Evolutionary conservation across 2,113 vertebrate genomes (phyloP).

Genomic region (Calypte anna): DNA sequence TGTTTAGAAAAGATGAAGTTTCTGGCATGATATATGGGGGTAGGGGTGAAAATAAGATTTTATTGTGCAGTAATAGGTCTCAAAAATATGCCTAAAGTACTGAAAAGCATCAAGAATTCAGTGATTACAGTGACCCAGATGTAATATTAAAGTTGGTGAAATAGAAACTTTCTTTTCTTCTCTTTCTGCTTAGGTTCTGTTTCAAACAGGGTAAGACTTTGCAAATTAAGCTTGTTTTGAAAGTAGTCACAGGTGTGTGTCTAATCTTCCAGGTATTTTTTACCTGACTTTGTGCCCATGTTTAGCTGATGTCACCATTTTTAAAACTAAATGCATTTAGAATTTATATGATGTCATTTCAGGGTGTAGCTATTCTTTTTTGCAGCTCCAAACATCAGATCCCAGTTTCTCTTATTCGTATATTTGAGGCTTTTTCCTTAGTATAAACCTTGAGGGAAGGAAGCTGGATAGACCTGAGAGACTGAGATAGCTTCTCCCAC

Average conservation of each 20-base stretch:
- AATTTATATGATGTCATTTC: not conserved
- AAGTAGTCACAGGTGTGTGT: not conserved
- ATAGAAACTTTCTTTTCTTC: not conserved
- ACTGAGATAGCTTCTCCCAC: not conserved
- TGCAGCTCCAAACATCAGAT: not conserved
- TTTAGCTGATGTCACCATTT: not conserved
- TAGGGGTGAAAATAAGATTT: not conserved
- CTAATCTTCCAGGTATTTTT: not conserved
- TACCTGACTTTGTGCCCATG: not conserved
- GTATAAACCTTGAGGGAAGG: not conserved
- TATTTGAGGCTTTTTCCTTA: not conserved
- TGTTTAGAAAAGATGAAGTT: not conserved
- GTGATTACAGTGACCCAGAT: not conserved
- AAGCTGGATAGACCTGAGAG: not conserved
- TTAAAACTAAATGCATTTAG: not conserved
- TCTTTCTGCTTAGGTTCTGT: not conserved
- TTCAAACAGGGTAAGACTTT: not conserved
- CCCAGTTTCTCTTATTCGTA: rapidly evolving
- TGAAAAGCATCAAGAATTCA: not conserved
- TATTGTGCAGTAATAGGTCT: not conserved
- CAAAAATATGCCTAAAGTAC: not conserved
- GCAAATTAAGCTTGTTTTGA: not conserved
- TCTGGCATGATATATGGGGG: not conserved
- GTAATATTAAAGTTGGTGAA: not conserved
- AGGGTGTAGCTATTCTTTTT: not conserved